phyloP scores from a whole-genome alignment of 1,140 invertebrate genomes.

The Halyomorpha halys region DNA sequence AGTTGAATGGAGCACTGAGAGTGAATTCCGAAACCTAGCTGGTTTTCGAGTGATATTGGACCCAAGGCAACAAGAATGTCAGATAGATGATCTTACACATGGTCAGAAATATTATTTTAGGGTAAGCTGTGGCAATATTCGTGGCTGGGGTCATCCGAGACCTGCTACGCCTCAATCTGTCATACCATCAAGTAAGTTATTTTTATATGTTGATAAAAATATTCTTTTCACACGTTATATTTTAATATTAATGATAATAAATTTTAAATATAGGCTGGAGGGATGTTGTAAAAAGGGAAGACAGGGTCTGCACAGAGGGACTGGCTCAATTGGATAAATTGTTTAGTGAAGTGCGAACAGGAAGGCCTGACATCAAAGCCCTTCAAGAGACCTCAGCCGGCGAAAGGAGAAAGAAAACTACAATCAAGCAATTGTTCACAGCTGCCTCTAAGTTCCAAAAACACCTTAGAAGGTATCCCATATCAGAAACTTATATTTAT shows the following conservation, averaged over 20 bases:
- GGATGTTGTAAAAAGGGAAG: conserved; percentile 55
- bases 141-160: conserved; percentile 72
- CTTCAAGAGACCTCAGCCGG: conserved; percentile 35
- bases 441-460: conserved; percentile 93
- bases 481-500: too few relatives aligned
- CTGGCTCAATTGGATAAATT: conserved; percentile 61
- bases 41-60: conserved; percentile 58
- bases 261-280: conserved; percentile 52
- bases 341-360: conserved; percentile 55
- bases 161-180: conserved; percentile 66
- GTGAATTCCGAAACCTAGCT: conserved; percentile 45
- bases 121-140: conserved; percentile 77
- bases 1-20: conserved; percentile 72
- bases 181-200: conserved; percentile 74
- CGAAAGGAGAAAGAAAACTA: conserved; percentile 69
- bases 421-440: conserved; percentile 88
- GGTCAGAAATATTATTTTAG: conserved; percentile 79
- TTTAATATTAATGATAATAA: not conserved
- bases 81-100: conserved; percentile 53
- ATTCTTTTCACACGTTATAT: too few relatives aligned
- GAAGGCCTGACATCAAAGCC: conserved; percentile 44
- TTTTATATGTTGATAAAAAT: not conserved
- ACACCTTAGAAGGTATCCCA: conserved; percentile 61
- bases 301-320: conserved; percentile 56
- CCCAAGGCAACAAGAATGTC: conserved; percentile 44